These are phyloP conservation scores for Dioctria rufipes DNA, from an alignment of 2,888 invertebrate genomes.

Conservation along the genomic window DNA sequence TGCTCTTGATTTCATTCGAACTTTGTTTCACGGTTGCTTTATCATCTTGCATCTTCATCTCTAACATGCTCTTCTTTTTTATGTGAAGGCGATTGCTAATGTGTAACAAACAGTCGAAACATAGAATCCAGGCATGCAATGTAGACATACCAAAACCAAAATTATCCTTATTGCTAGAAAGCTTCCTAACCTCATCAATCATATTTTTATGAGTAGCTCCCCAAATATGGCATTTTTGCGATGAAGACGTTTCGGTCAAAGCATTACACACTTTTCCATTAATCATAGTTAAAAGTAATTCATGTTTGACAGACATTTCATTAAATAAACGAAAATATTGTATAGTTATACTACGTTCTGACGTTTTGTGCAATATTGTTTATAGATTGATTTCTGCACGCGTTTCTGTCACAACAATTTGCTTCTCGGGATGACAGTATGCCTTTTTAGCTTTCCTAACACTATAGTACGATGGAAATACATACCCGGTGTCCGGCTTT, in stretches of 20 bases:
- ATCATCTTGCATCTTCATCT: not conserved
- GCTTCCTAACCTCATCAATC: not conserved
- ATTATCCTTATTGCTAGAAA: not conserved
- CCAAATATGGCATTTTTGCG: conserved; percentile 7
- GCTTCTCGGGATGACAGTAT: not conserved
- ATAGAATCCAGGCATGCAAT: not conserved
- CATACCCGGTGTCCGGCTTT: not conserved
- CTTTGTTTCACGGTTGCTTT: not conserved
- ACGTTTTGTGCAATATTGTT: not conserved
- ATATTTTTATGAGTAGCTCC: not conserved
- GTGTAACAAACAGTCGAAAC: not conserved
- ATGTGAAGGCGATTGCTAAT: too few species aligned
- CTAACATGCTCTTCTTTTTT: not conserved
- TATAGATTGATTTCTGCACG: not conserved
- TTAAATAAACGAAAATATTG: not conserved
- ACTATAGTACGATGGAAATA: not conserved
- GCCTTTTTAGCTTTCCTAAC: not conserved
- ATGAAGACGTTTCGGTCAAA: conserved; percentile 6
- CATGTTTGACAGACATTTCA: too few species aligned
- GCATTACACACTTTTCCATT: conserved; percentile 1
- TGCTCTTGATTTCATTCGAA: not conserved
- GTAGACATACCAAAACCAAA: not conserved
- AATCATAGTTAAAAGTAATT: too few species aligned
- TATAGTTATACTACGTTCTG: too few species aligned
- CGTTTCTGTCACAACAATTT: not conserved